Percentiles rank a stretch among this genome's conserved stretches.
Evolutionary conservation across 30 jellyfish, hydroid and myxozoan genomes (phyloP).

Genomic region (Aurelia coerulea): DNA sequence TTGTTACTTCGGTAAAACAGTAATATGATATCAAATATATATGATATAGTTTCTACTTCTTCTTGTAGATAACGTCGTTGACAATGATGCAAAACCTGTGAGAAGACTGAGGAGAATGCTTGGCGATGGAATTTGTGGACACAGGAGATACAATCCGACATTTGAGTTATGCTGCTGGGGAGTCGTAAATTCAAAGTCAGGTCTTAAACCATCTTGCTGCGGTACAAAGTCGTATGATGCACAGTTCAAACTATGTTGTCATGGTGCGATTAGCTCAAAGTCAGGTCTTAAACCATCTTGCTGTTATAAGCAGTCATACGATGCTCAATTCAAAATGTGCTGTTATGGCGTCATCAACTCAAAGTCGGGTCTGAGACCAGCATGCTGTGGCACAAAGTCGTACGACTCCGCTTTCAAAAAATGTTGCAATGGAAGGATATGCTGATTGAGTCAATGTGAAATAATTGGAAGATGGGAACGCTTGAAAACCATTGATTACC

Average conservation of each 20-base stretch:
- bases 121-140: slow-evolving; percentile 35
- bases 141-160: slow-evolving; percentile 31
- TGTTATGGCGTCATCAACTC: slow-evolving; percentile 32
- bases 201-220: slow-evolving; percentile 30
- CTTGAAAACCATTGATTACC: no score
- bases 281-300: slow-evolving; percentile 40
- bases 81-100: no score
- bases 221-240: slow-evolving; percentile 24
- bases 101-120: neutral
- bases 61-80: no score
- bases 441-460: no score
- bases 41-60: no score
- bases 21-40: no score
- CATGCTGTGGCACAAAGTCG: slow-evolving; percentile 13
- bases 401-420: slow-evolving; percentile 6
- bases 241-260: slow-evolving; percentile 22
- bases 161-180: slow-evolving; percentile 33
- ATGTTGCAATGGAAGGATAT: neutral
- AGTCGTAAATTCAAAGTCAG: slow-evolving; percentile 11
- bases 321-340: slow-evolving; percentile 19
- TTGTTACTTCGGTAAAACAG: no score
- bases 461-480: no score
- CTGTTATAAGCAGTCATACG: slow-evolving; percentile 32
- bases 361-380: slow-evolving; percentile 31
- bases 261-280: slow-evolving; percentile 4